Evolutionary conservation across 2,113 vertebrate genomes (phyloP), one percentile per base, ranked within the genome.

Genomic region (Sorex araneus): DNA sequence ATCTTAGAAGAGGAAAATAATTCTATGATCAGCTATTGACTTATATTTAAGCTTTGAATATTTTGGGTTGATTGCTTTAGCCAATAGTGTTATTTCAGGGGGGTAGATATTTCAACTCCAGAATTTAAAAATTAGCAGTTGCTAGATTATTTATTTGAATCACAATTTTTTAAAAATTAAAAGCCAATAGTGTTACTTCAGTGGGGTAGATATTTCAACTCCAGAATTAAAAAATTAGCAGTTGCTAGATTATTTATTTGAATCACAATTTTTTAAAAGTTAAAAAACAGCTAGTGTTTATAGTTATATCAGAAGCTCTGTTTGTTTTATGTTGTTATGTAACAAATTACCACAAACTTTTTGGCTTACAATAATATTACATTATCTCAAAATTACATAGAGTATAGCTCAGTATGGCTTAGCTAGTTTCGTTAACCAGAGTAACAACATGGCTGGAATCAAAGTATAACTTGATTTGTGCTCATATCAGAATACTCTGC

Each of bases 201-300:
- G 3, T 12, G 78, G 54, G 11, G 43, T 0, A 15, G 8, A 28
- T 75, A 12, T 45, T 93, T 70, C 21, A 77, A 7, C 67, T 43
- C 27, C 57, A 40, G 64, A 85, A 57, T 4, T 23, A 94, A 75
- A 45, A 85, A 70, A 81, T 84, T 82, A 63, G 57, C 70, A 92
- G 1, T 40, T 40, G 40, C 40, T 40, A 40, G 4, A 40, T 40
- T 40, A 40, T 40, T 40, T 40, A 3, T 40, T 40, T 40, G 40
- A 40, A 40, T 40, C 40, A 40, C 40, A 40, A 40, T 40, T 40
- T 40, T 40, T 40, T 4, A 40, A 40, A 40, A 40, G 7, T 40
- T 40, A 54, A 54, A 81, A 63, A 30, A 71, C 28, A 75, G n/a
- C 28, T 43, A 32, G 74, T 89, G 34, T 63, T 60, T 2, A 2